A percentile compares a stretch with the other conserved stretches of the same genome.
Evolutionary conservation across 1,140 invertebrate genomes (phyloP).

Genomic region (Drosophila ohnishii): DNA sequence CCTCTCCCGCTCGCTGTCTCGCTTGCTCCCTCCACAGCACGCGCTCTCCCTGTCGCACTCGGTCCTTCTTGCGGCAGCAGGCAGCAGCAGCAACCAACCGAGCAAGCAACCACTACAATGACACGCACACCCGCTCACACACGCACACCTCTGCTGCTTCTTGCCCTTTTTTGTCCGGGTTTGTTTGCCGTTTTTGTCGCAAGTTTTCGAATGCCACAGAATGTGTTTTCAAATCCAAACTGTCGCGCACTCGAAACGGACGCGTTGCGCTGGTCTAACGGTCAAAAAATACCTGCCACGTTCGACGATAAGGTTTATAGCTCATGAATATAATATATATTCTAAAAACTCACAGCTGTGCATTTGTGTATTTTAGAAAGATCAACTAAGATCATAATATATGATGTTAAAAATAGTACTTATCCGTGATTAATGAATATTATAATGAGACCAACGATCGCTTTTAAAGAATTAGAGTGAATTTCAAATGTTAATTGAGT

Average conservation of each 20-base stretch:
- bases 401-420: neutral
- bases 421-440: neutral
- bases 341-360: neutral
- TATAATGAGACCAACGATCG: neutral
- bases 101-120: slow-evolving; percentile 67
- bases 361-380: slow-evolving; percentile 8
- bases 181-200: slow-evolving; percentile 77
- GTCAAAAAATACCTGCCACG: slow-evolving; percentile 1
- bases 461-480: neutral
- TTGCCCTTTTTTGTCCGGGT: slow-evolving; percentile 41
- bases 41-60: slow-evolving; percentile 24
- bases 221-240: slow-evolving; percentile 76
- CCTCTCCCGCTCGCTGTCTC: slow-evolving; percentile 2
- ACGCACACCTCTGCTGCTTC: slow-evolving; percentile 23
- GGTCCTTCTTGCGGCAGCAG: slow-evolving; percentile 33
- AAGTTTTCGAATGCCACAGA: slow-evolving; percentile 77
- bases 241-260: slow-evolving; percentile 80
- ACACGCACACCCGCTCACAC: slow-evolving; percentile 29
- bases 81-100: slow-evolving; percentile 36
- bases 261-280: slow-evolving; percentile 65
- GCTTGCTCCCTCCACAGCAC: slow-evolving; percentile 11
- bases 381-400: neutral
- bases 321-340: neutral
- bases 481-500: neutral
- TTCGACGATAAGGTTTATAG: neutral